These are phyloP conservation scores for Psylliodes chrysocephalus DNA, from an alignment of 2,888 invertebrate species.

Conservation along the genomic window DNA sequence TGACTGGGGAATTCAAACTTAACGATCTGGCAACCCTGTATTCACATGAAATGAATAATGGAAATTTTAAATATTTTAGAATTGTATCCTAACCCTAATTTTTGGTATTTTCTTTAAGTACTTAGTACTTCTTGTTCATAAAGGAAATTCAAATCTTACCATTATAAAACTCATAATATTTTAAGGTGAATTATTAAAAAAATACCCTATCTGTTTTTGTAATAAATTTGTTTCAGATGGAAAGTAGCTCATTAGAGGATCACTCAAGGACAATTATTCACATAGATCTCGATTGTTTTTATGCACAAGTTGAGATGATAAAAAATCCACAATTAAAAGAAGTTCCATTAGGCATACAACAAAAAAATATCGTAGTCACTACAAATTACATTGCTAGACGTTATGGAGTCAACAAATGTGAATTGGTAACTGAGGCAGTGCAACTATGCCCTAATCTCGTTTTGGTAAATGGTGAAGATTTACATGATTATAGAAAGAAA, in stretches of 20 bases:
- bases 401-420: constrained; percentile 81
- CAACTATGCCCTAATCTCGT: constrained; percentile 79
- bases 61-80: no score
- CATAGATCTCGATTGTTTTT: constrained; percentile 86
- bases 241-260: constrained; percentile 47
- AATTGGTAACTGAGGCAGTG: constrained; percentile 79
- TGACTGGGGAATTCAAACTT: no score
- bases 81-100: no score
- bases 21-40: no score
- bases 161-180: neutral
- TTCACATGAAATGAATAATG: no score
- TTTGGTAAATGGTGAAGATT: constrained; percentile 84
- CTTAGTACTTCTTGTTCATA: no score
- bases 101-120: no score
- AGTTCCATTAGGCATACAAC: constrained; percentile 82
- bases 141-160: no score
- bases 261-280: constrained; percentile 81
- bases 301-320: constrained; percentile 87
- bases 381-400: constrained; percentile 85
- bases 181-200: neutral
- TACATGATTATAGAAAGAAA: constrained; percentile 81
- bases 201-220: no score
- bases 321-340: constrained; percentile 74
- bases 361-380: constrained; percentile 86
- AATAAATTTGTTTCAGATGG: constrained; percentile 45